Conservation (phyloP, 2,113 vertebrate genomes). For the Chamaetylas fuelleborni region DNA sequence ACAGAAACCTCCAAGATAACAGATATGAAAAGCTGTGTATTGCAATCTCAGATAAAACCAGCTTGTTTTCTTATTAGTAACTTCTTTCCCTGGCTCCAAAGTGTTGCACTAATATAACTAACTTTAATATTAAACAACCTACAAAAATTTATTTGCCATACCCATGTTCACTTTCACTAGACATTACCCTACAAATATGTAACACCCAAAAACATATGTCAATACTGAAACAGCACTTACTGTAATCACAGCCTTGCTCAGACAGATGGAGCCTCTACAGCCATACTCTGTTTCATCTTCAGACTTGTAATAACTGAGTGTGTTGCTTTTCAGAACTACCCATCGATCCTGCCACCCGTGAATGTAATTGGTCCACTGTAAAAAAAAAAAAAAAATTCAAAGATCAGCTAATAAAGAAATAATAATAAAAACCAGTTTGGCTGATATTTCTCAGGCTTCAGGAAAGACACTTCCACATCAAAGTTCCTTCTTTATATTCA, state of each 20-base stretch:
- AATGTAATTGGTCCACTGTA: slow-evolving; percentile 51
- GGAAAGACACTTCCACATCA: not conserved
- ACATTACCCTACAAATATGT: not conserved
- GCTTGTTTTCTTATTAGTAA: not conserved
- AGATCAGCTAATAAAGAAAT: not conserved
- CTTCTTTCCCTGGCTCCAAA: not conserved
- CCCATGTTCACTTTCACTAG: not conserved
- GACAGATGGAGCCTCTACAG: slow-evolving; percentile 91
- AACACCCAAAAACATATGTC: not conserved
- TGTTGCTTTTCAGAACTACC: no score
- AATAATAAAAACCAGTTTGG: not conserved
- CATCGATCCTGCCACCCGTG: no score
- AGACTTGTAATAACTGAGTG: slow-evolving; percentile 86
- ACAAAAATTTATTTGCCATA: not conserved
- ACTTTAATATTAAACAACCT: not conserved
- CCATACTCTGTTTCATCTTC: slow-evolving; percentile 92
- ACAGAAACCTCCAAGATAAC: not conserved
- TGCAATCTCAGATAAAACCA: not conserved
- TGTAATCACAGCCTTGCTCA: slow-evolving; percentile 92
- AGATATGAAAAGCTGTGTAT: not conserved
- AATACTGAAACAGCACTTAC: slow-evolving; percentile 74
- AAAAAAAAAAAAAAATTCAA: not conserved
- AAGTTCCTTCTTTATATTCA: not conserved
- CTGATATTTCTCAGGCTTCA: not conserved
- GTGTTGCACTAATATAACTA: not conserved